Percentiles rank a stretch among this genome's conserved stretches.
Evolutionary conservation across 2,888 invertebrate species (phyloP).

Genomic region (Listrodromus nycthemerus): DNA sequence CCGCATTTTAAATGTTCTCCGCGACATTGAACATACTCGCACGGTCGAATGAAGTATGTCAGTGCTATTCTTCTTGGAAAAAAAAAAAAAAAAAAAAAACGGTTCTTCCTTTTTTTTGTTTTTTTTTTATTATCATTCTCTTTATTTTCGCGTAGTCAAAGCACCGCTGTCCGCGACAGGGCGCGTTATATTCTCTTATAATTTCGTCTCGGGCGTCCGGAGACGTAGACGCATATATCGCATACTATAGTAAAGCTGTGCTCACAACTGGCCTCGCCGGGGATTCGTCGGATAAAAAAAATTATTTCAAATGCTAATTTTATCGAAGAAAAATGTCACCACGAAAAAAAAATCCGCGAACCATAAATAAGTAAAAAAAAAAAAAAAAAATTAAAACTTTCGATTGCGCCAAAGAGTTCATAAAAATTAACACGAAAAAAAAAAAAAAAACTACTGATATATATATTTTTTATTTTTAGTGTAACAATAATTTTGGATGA

Average conservation of each 20-base stretch:
- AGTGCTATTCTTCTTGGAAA: slow-evolving; percentile 12
- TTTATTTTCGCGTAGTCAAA: slow-evolving; percentile 60
- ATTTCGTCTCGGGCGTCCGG: slow-evolving; percentile 54
- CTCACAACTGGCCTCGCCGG: slow-evolving; percentile 5
- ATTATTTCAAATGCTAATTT: not conserved
- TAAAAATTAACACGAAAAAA: not conserved
- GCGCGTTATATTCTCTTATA: slow-evolving; percentile 51
- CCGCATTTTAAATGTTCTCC: not conserved
- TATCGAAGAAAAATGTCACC: not conserved
- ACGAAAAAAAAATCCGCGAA: not conserved
- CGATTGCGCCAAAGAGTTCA: not conserved
- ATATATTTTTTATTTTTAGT: not conserved
- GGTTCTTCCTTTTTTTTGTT: too few relatives aligned
- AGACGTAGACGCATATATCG: slow-evolving; percentile 46
- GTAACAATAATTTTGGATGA: not conserved
- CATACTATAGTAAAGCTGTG: slow-evolving; percentile 27
- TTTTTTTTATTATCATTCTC: slow-evolving; percentile 42
- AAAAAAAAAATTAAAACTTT: not conserved
- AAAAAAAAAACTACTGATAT: too few relatives aligned
- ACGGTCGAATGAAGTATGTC: slow-evolving; percentile 38
- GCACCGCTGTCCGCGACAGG: slow-evolving; percentile 52
- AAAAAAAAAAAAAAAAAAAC: too few relatives aligned
- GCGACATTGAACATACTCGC: slow-evolving; percentile 50
- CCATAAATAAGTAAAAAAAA: not conserved
- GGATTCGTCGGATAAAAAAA: not conserved